Conservation (phyloP, 2,797 vertebrate species). For the Pogonophryne albipinna region DNA sequence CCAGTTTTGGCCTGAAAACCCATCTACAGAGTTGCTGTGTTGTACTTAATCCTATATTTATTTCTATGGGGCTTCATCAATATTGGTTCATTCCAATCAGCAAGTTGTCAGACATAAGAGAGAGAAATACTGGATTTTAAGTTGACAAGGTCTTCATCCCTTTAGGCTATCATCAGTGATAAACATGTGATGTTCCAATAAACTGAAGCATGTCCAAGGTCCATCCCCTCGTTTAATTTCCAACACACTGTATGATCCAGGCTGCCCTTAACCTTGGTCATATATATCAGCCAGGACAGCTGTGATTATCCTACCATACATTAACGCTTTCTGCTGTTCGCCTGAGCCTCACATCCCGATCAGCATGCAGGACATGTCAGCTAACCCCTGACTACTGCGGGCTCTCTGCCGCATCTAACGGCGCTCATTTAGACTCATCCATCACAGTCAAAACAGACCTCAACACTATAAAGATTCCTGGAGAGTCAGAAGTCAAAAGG, state of each 20-base stretch:
- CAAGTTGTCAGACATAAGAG: neutral
- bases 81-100: neutral
- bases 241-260: conserved; percentile 14
- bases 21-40: neutral
- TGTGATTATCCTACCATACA: conserved; percentile 49
- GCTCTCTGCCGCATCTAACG: conserved; percentile 52
- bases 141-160: neutral
- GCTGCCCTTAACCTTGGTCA: conserved; percentile 47
- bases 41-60: neutral
- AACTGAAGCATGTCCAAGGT: conserved; percentile 32
- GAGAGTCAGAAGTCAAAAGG: conserved; percentile 54
- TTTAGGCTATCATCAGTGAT: neutral
- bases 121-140: neutral
- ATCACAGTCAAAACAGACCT: conserved; percentile 32
- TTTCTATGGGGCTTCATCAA: neutral
- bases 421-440: conserved; percentile 48
- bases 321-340: conserved; percentile 31
- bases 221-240: conserved; percentile 32
- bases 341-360: conserved; percentile 26
- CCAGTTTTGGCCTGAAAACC: neutral
- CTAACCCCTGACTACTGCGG: conserved; percentile 37
- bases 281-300: conserved; percentile 40
- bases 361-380: conserved; percentile 58
- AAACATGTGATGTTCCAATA: neutral
- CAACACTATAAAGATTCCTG: neutral